Evolutionary conservation across 2,888 invertebrate species (phyloP), one percentile per base, ranked within the genome.

Genomic region (Galerucella calmariensis): DNA sequence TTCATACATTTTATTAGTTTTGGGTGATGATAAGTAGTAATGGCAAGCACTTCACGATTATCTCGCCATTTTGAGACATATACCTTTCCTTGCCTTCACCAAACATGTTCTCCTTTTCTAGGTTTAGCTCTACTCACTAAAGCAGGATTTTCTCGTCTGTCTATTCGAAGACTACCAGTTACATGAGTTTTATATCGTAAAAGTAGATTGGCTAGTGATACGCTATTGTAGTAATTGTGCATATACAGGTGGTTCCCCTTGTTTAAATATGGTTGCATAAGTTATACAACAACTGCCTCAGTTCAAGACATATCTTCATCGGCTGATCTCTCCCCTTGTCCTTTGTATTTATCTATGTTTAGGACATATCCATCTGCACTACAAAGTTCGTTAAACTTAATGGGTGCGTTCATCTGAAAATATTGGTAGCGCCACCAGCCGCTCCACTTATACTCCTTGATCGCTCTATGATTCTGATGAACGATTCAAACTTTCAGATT

Each of bases 131-230:
- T 56, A n/a, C 48, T 48, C 6, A 75, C 9, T 24, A 59, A 41
- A 71, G 75, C 65, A 6, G 82, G 82, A 63, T 80, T 80, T n/a
- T 72, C 75, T 65, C 77, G 78, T 56, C 77, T 74, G 72, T 82
- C 80, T 44, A 27, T n/a, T 12, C 80, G 27, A 8, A 82, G 72
- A 24, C 82, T 82, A 44, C 81, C 82, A 61, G 73, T 79, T 14
- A 72, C 62, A 35, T 82, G 79, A 10, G 80, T 83, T 82, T n/a
- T n/a, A n/a, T n/a, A n/a, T n/a, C n/a, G n/a, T n/a, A n/a, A n/a
- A n/a, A n/a, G n/a, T n/a, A n/a, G 80, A 74, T 27, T 78, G 73
- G 75, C 81, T 8, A 79, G 58, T 35, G 41, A n/a, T n/a, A 72
- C 10, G 62, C 72, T 74, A 56, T 74, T 76, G n/a, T n/a, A n/a